Evolutionary conservation across 2,888 invertebrate species (phyloP).

Genomic region (Physocephala rufipes): DNA sequence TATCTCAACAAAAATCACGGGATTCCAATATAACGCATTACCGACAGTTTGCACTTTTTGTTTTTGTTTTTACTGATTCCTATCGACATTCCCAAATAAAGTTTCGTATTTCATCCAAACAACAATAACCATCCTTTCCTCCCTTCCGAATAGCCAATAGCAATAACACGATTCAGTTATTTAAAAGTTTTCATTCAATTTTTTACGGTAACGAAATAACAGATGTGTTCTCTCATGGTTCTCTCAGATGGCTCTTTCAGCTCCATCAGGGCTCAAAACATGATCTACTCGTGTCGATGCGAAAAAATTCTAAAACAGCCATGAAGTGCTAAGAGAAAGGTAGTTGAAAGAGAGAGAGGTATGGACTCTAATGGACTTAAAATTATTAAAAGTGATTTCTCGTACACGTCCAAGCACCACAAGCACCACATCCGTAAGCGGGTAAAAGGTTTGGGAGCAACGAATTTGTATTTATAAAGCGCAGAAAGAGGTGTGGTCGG

Average conservation of each 20-base stretch:
- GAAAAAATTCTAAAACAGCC: too few species aligned
- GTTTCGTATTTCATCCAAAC: conserved; percentile 5
- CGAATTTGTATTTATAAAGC: too few species aligned
- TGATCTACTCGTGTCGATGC: too few species aligned
- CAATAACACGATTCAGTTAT: conserved; percentile 23
- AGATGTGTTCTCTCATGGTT: not conserved
- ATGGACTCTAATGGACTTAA: too few species aligned
- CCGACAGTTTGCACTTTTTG: not conserved
- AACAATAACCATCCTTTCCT: not conserved
- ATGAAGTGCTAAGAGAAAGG: too few species aligned
- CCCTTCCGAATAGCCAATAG: not conserved
- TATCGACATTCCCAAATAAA: not conserved
- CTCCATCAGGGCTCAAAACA: too few species aligned
- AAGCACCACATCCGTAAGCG: too few species aligned
- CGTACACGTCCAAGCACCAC: too few species aligned
- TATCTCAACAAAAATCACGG: conserved; percentile 8
- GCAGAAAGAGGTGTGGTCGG: too few species aligned
- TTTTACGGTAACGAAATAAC: not conserved
- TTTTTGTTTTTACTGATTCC: conserved; percentile 8
- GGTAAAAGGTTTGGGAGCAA: too few species aligned
- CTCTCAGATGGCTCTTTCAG: too few species aligned
- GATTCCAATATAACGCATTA: conserved; percentile 11
- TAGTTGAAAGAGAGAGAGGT: not conserved
- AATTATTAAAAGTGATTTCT: too few species aligned
- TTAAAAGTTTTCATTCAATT: conserved; percentile 36